Conservation (phyloP, 2,113 vertebrate species). For the Mionectes macconnelli region DNA sequence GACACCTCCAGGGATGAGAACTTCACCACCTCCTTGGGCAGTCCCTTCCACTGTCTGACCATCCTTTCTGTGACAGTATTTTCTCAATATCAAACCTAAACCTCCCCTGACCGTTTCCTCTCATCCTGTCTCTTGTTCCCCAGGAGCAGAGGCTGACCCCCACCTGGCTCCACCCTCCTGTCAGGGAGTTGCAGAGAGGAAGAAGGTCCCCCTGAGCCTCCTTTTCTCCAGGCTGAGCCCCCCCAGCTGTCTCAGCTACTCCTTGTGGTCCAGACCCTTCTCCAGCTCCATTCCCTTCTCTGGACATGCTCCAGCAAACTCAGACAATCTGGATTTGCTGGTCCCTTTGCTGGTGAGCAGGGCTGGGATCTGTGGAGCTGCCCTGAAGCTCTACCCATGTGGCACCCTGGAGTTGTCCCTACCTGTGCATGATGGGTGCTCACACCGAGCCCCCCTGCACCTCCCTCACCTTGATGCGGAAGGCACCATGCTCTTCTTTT, state of each 20-base stretch:
- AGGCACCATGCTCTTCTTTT: background rate
- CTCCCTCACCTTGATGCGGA: background rate
- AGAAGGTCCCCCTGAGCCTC: background rate
- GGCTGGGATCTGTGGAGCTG: background rate
- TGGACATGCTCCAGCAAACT: background rate
- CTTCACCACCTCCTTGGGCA: background rate
- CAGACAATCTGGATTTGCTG: background rate
- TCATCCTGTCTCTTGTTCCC: background rate
- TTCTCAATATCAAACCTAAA: background rate
- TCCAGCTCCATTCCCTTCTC: background rate
- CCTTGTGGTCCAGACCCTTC: background rate
- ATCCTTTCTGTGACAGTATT: background rate
- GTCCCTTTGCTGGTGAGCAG: background rate
- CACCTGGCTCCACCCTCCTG: background rate
- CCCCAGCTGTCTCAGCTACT: background rate
- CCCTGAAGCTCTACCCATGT: fast-evolving
- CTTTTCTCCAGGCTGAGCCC: background rate
- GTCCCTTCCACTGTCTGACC: background rate
- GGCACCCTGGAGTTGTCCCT: background rate
- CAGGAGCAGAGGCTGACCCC: background rate
- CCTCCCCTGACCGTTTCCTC: fast-evolving
- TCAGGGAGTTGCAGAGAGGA: background rate
- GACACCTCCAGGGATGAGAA: background rate
- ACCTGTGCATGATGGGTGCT: background rate
- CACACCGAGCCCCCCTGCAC: fast-evolving